Evolutionary conservation across 1,140 invertebrate species (phyloP).

Genomic region (Drosophila melanogaster): DNA sequence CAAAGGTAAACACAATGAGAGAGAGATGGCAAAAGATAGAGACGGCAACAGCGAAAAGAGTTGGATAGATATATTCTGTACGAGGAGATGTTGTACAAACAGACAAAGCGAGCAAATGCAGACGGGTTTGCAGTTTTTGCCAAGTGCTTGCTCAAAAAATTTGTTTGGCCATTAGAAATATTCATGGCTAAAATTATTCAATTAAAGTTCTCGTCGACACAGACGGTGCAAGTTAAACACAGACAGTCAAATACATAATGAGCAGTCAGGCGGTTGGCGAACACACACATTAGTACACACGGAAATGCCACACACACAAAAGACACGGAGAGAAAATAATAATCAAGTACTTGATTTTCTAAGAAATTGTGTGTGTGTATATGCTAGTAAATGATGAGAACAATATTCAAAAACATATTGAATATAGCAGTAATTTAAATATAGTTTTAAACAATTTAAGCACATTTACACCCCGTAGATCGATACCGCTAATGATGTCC

Average conservation of each 20-base stretch:
- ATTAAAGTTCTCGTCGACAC: constrained; percentile 67
- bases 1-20: constrained; percentile 62
- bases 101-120: constrained; percentile 46
- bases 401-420: no score
- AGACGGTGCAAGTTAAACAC: constrained; percentile 60
- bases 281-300: constrained; percentile 22
- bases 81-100: constrained; percentile 36
- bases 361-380: no score
- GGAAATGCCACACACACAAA: constrained; percentile 8
- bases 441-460: no score
- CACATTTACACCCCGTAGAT: no score
- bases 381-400: no score
- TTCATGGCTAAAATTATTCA: constrained; percentile 80
- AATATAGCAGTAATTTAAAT: no score
- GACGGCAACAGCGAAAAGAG: not conserved
- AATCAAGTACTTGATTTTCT: not conserved
- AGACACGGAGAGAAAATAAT: not conserved
- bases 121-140: constrained; percentile 54
- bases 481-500: no score
- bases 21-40: constrained; percentile 29
- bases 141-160: constrained; percentile 74
- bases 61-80: not conserved
- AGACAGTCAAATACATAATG: constrained; percentile 71
- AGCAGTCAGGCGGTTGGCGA: constrained; percentile 57
- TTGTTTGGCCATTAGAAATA: constrained; percentile 82